Evolutionary conservation across 2,888 invertebrate species (phyloP).

Genomic region (Junonia oenone): DNA sequence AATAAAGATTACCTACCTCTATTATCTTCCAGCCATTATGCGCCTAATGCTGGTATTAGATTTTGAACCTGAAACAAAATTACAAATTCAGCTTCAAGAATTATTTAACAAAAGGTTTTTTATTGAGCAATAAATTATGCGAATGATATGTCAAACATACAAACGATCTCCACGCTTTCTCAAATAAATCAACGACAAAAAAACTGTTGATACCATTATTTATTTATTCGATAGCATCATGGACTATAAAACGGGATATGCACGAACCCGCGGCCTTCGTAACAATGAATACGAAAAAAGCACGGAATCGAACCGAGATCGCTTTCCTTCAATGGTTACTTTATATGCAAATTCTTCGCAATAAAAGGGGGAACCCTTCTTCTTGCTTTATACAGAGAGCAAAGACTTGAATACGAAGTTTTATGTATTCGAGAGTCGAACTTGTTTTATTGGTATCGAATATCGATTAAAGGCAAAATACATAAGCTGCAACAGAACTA

Average conservation of each 20-base stretch:
- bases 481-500: too few relatives aligned
- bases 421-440: conserved; percentile 77
- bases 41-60: not conserved
- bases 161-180: conserved; percentile 41
- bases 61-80: conserved; percentile 16
- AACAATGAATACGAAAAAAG: conserved; percentile 76
- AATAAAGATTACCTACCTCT: conserved; percentile 4
- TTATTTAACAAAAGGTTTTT: not conserved
- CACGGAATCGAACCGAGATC: conserved; percentile 67
- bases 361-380: conserved; percentile 77
- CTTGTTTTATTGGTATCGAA: conserved; percentile 74
- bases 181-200: conserved; percentile 60
- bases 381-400: conserved; percentile 70
- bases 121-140: not conserved
- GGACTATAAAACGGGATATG: conserved; percentile 65
- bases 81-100: not conserved
- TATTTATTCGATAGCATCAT: conserved; percentile 71
- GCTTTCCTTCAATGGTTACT: conserved; percentile 80
- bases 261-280: conserved; percentile 57
- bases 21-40: conserved; percentile 6
- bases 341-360: conserved; percentile 77
- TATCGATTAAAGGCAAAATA: conserved; percentile 69
- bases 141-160: conserved; percentile 42
- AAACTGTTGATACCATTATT: conserved; percentile 71
- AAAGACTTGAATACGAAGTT: conserved; percentile 70